These are phyloP conservation scores for Orycteropus afer DNA, from an alignment of 2,113 vertebrate species.

Conservation along the genomic window DNA sequence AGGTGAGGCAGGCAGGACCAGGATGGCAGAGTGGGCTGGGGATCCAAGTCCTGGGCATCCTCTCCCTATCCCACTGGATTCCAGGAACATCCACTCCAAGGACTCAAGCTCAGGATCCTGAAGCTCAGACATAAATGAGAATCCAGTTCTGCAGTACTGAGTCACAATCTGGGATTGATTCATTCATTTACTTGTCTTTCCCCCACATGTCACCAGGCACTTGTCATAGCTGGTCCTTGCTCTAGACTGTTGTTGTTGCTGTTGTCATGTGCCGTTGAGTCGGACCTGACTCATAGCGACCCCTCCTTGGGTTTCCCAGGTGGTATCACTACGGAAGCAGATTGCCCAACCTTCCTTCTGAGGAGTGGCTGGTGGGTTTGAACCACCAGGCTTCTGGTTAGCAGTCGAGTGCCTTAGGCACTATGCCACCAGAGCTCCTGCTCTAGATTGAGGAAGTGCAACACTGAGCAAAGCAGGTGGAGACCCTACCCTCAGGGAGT, in stretches of 20 bases:
- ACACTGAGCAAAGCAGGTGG: neutral
- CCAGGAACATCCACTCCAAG: neutral
- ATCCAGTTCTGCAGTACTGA: neutral
- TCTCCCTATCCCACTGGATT: neutral
- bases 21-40: neutral
- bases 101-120: neutral
- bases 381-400: too few relatives aligned
- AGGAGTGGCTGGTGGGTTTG: too few relatives aligned
- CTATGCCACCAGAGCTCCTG: too few relatives aligned
- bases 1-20: slow-evolving; percentile 85
- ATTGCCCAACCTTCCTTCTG: too few relatives aligned
- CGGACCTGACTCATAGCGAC: too few relatives aligned
- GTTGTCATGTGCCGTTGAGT: too few relatives aligned
- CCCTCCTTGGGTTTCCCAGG: too few relatives aligned
- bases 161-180: neutral
- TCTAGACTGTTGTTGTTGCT: too few relatives aligned
- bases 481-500: neutral
- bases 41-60: neutral
- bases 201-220: neutral
- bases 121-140: neutral
- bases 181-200: too few relatives aligned
- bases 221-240: neutral
- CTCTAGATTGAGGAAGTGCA: too few relatives aligned
- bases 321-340: too few relatives aligned
- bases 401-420: too few relatives aligned